Percentiles rank a stretch among this genome's conserved stretches.
These are phyloP conservation scores for Papilio gigon DNA, from an alignment of 2,888 invertebrate genomes.

Conservation along the genomic window DNA sequence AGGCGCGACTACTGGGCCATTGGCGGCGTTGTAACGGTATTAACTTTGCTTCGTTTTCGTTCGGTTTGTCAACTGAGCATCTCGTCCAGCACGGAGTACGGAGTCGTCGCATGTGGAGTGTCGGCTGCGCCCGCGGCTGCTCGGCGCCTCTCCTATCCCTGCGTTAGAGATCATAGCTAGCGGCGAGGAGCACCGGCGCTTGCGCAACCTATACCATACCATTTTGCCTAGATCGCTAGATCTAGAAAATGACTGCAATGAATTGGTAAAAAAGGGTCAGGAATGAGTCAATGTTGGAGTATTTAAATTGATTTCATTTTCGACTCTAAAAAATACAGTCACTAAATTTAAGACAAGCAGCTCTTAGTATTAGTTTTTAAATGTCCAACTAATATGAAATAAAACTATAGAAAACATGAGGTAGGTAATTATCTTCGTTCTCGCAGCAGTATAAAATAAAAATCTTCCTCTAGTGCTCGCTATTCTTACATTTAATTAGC, in stretches of 20 bases:
- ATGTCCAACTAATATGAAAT: neutral
- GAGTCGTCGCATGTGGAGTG: conserved; percentile 88
- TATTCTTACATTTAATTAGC: conserved; percentile 15
- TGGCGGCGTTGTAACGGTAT: conserved; percentile 79
- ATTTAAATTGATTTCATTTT: neutral
- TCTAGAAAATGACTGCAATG: conserved; percentile 34
- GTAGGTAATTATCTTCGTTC: neutral
- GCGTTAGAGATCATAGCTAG: conserved; percentile 80
- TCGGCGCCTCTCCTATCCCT: conserved; percentile 79
- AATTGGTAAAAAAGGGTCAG: conserved; percentile 5
- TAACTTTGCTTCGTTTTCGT: conserved; percentile 85
- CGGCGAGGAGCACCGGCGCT: conserved; percentile 59
- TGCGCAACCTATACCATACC: conserved; percentile 18
- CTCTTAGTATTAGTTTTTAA: too few relatives aligned
- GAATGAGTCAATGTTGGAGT: conserved; percentile 33
- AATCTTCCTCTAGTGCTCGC: neutral
- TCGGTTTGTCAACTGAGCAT: conserved; percentile 86
- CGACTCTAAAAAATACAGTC: too few relatives aligned
- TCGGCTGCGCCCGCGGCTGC: conserved; percentile 74
- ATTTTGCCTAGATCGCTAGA: conserved; percentile 18
- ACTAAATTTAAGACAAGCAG: too few relatives aligned
- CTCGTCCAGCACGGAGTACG: conserved; percentile 92
- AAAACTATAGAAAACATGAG: neutral
- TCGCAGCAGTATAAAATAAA: neutral
- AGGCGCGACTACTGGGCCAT: conserved; percentile 81